These are phyloP conservation scores for Bombus breviceps DNA, from an alignment of 1,140 invertebrate genomes.

Conservation along the genomic window DNA sequence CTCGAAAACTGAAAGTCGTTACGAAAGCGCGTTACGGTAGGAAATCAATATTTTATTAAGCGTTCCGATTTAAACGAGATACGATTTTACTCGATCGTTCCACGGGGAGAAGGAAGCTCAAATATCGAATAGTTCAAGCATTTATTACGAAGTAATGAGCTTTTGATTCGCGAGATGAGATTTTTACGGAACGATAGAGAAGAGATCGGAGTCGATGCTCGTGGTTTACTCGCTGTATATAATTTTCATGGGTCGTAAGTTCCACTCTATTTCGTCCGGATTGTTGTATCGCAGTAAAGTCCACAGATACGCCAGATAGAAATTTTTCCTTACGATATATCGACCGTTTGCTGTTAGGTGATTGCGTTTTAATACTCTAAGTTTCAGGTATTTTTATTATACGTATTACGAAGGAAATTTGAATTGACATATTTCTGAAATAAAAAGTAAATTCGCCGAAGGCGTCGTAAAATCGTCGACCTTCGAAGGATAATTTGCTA, in stretches of 20 bases:
- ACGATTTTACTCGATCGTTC: not conserved
- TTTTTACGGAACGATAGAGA: conserved; percentile 15
- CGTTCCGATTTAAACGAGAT: not conserved
- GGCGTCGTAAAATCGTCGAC: too few relatives aligned
- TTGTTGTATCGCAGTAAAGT: not conserved
- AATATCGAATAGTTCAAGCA: not conserved
- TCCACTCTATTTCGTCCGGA: not conserved
- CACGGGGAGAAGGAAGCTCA: not conserved
- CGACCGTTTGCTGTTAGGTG: not conserved
- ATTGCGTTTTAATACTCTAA: too few relatives aligned
- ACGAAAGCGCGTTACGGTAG: not conserved
- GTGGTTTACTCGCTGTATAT: not conserved
- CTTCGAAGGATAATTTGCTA: too few relatives aligned
- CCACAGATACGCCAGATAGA: not conserved
- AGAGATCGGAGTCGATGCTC: not conserved
- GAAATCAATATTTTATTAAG: not conserved
- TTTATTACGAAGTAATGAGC: conserved; percentile 1
- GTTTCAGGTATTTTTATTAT: not conserved
- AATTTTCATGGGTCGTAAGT: conserved; percentile 25
- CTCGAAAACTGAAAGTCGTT: not conserved
- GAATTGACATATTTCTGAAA: not conserved
- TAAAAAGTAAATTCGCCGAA: not conserved
- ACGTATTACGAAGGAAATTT: not conserved
- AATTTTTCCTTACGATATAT: not conserved
- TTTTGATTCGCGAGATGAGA: conserved; percentile 9